A percentile compares a stretch with the other conserved stretches of the same genome.
Conservation (phyloP, 2,888 invertebrate genomes). For the Chrysotoxum bicinctum region DNA sequence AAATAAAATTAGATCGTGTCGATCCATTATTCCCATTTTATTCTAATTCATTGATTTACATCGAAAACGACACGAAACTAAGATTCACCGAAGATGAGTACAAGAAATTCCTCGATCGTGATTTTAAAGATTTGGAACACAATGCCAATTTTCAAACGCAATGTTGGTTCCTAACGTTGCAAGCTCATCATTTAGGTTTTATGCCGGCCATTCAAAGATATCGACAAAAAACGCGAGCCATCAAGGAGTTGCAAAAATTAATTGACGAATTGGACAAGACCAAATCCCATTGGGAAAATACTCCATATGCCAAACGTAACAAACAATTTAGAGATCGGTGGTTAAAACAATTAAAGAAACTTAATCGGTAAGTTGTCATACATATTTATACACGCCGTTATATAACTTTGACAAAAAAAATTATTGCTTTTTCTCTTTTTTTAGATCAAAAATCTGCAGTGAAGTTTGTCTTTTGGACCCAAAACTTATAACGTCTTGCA, state of each 20-base stretch:
- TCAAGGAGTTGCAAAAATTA: slow-evolving; percentile 92
- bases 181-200: slow-evolving; percentile 95
- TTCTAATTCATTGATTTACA: slow-evolving; percentile 87
- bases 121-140: slow-evolving; percentile 77
- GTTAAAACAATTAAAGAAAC: slow-evolving; percentile 91
- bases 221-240: slow-evolving; percentile 86
- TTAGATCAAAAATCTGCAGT: slow-evolving; percentile 93
- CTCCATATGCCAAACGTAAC: slow-evolving; percentile 89
- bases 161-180: slow-evolving; percentile 97
- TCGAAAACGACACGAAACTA: slow-evolving; percentile 91
- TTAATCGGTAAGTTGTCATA: slow-evolving; percentile 84
- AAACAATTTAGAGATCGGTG: slow-evolving; percentile 92
- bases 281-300: slow-evolving; percentile 91
- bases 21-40: slow-evolving; percentile 95
- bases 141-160: slow-evolving; percentile 97
- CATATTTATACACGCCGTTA: neutral
- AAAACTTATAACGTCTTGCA: slow-evolving; percentile 89
- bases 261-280: slow-evolving; percentile 91
- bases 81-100: slow-evolving; percentile 92
- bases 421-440: neutral
- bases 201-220: slow-evolving; percentile 94
- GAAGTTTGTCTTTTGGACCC: slow-evolving; percentile 95
- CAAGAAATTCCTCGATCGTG: slow-evolving; percentile 78
- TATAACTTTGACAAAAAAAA: neutral
- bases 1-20: slow-evolving; percentile 94